Evolutionary conservation across 1,140 invertebrate genomes (phyloP).

Genomic region (Platorchestia sp.): DNA sequence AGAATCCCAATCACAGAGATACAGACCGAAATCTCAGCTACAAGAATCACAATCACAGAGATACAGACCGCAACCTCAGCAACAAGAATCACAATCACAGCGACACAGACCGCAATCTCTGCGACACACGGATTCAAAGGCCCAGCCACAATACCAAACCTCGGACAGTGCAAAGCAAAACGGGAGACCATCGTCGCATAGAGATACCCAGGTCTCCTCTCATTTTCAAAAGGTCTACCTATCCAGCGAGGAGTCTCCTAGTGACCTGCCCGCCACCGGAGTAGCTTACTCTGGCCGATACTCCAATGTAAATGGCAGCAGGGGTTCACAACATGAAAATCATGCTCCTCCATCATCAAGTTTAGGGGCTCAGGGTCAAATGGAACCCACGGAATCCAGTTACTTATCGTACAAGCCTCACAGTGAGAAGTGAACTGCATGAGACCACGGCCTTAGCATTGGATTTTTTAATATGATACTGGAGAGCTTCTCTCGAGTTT

Average conservation of each 20-base stretch:
- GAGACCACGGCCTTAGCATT: not conserved
- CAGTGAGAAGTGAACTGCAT: not conserved
- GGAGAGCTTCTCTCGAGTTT: not conserved
- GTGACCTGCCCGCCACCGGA: not conserved
- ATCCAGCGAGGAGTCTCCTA: slow-evolving; percentile 18
- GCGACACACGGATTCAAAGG: not conserved
- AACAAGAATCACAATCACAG: not conserved
- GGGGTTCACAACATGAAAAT: not conserved
- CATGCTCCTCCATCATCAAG: not conserved
- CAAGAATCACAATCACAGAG: not conserved
- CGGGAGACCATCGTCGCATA: not conserved
- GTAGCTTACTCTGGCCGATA: not conserved
- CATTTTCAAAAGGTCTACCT: slow-evolving; percentile 11
- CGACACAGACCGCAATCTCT: not conserved
- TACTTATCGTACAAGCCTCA: slow-evolving; percentile 25
- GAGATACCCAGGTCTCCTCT: not conserved
- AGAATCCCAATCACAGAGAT: not conserved
- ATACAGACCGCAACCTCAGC: not conserved
- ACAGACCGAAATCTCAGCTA: not conserved
- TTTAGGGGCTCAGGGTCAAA: not conserved
- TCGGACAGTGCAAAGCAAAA: not conserved
- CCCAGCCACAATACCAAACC: not conserved
- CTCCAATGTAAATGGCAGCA: not conserved
- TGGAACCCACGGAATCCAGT: not conserved
- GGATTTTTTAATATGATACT: not conserved